A percentile compares a stretch with the other conserved stretches of the same genome.
phyloP scores from a whole-genome alignment of 1,140 invertebrate genomes.

The Saxidomus purpurata region DNA sequence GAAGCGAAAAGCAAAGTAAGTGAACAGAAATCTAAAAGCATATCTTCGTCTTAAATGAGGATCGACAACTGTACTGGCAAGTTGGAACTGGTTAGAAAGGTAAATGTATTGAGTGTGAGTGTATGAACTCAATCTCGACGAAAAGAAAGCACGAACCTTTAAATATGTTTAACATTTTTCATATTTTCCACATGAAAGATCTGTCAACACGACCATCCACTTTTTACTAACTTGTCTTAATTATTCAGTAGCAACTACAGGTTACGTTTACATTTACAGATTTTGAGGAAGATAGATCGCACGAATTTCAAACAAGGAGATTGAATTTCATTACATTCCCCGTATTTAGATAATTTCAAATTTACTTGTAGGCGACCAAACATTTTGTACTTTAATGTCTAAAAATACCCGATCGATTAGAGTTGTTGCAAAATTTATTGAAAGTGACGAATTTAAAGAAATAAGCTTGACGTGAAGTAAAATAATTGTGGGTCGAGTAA shows the following conservation, averaged over 20 bases:
- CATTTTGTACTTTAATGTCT: not conserved
- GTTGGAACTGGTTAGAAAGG: too few species aligned
- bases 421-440: too few species aligned
- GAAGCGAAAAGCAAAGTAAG: too few species aligned
- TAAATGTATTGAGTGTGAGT: too few species aligned
- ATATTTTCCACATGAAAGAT: conserved; percentile 18
- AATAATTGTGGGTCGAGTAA: too few species aligned
- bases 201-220: not conserved
- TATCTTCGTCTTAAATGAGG: too few species aligned
- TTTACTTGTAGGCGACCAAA: not conserved
- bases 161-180: not conserved
- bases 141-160: not conserved
- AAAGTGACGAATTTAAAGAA: too few species aligned
- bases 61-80: too few species aligned
- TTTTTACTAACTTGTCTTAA: not conserved
- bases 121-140: too few species aligned
- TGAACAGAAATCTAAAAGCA: too few species aligned
- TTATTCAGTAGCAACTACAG: not conserved
- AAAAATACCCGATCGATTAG: too few species aligned
- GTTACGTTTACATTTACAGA: not conserved
- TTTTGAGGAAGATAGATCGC: not conserved
- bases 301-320: not conserved
- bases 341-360: not conserved
- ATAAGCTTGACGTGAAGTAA: too few species aligned
- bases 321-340: not conserved